A percentile compares a stretch with the other conserved stretches of the same genome.
Evolutionary conservation across 2,888 invertebrate genomes (phyloP).

Genomic region (Globia sparganii): DNA sequence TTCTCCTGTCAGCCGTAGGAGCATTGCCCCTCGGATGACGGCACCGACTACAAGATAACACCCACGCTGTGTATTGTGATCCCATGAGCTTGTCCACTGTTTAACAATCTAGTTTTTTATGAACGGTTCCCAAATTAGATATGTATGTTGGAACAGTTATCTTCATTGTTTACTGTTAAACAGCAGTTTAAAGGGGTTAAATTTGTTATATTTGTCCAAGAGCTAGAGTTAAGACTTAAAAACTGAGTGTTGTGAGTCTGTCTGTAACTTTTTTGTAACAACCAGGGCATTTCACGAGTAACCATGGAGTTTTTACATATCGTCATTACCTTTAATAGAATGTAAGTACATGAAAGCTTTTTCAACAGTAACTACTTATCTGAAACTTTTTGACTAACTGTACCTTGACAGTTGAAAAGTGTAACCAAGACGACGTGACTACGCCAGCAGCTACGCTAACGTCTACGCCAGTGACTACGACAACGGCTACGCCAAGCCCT

Average conservation of each 20-base stretch:
- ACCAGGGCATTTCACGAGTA: not conserved
- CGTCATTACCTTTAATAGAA: not conserved
- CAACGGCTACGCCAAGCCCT: not conserved
- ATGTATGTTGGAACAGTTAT: constrained; percentile 46
- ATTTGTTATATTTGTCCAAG: not conserved
- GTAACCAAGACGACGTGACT: not conserved
- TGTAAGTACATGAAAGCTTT: not conserved
- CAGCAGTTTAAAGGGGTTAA: not conserved
- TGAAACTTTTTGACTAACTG: not conserved
- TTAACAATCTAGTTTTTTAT: constrained; percentile 32
- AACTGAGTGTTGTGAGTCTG: not conserved
- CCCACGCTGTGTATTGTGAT: constrained; percentile 61
- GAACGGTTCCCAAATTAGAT: constrained; percentile 18
- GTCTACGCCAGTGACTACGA: no score
- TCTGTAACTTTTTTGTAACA: no score
- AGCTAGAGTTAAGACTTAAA: not conserved
- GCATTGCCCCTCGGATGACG: constrained; percentile 55
- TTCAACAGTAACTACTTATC: not conserved
- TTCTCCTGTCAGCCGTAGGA: constrained; percentile 24
- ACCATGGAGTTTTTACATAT: not conserved
- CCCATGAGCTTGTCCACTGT: constrained; percentile 31
- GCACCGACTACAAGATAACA: constrained; percentile 24
- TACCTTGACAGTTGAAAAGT: not conserved
- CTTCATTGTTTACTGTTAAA: constrained; percentile 8
- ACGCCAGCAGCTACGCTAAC: not conserved